phyloP scores from a whole-genome alignment of 2,888 invertebrate genomes.

The Tachystola acroxantha region DNA sequence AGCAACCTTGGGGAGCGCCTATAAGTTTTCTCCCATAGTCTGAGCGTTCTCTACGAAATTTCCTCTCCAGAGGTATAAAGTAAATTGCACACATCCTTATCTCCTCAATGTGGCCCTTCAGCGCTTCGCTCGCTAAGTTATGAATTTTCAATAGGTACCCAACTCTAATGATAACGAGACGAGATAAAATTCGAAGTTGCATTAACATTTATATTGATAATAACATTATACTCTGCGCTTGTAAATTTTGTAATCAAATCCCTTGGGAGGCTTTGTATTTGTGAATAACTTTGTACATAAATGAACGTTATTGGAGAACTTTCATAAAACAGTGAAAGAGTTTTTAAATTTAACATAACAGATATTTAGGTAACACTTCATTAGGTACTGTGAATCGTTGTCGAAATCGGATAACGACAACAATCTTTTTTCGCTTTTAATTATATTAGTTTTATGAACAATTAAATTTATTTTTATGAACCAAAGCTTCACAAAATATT shows the following conservation, averaged over 20 bases:
- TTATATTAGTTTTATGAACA: too few species aligned
- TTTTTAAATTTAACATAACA: too few species aligned
- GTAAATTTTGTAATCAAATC: constrained; percentile 11
- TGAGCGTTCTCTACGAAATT: background rate
- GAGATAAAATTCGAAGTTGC: constrained; percentile 25
- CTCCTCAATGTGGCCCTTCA: constrained; percentile 25
- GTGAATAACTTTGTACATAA: background rate
- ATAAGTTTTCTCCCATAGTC: background rate
- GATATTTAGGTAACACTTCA: too few species aligned
- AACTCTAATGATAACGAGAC: constrained; percentile 28
- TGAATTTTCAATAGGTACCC: constrained; percentile 43
- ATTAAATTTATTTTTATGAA: too few species aligned
- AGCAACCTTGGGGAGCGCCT: too few species aligned
- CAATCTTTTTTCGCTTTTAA: too few species aligned
- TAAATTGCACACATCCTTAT: constrained; percentile 56
- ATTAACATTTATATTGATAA: constrained; percentile 32
- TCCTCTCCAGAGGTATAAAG: constrained; percentile 32
- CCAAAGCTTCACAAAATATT: background rate
- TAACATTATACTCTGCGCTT: constrained; percentile 1
- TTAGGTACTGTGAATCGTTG: too few species aligned
- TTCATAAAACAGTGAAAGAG: too few species aligned
- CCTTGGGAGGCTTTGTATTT: background rate
- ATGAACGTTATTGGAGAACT: too few species aligned
- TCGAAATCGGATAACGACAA: too few species aligned
- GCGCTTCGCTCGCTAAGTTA: constrained; percentile 36